Evolutionary conservation across 2,888 invertebrate genomes (phyloP).

Genomic region (Aphidius colemani): DNA sequence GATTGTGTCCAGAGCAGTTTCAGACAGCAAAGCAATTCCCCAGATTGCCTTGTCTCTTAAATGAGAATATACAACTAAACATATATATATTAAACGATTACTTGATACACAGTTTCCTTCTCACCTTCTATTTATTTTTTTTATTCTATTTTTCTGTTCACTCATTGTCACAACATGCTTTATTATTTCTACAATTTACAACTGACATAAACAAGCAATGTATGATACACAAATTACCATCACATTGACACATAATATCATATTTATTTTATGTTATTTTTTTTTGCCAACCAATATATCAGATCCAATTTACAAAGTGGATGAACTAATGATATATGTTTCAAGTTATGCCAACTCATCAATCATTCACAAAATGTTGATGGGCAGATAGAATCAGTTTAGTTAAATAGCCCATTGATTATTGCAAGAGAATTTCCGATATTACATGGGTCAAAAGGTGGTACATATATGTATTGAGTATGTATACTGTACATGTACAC

Average conservation of each 20-base stretch:
- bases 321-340: no score
- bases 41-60: slow-evolving; percentile 23
- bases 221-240: neutral
- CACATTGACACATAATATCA: slow-evolving; percentile 19
- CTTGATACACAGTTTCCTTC: slow-evolving; percentile 18
- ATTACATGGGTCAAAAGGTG: no score
- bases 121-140: slow-evolving; percentile 22
- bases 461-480: no score
- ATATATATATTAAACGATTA: no score
- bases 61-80: no score
- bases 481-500: no score
- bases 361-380: neutral
- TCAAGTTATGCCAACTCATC: slow-evolving; percentile 8
- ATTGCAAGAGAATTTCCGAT: no score
- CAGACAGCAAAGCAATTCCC: slow-evolving; percentile 27
- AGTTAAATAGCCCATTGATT: no score
- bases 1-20: slow-evolving; percentile 23
- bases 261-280: slow-evolving; percentile 3
- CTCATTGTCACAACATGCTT: slow-evolving; percentile 22
- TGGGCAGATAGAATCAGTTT: no score
- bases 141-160: slow-evolving; percentile 13
- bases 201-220: neutral
- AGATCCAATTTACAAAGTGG: no score
- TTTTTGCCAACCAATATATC: no score
- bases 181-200: slow-evolving; percentile 26